These are phyloP conservation scores for Acanthaster planci DNA, from an alignment of 35 echinoderm and acorn worm species.

Conservation along the genomic window DNA sequence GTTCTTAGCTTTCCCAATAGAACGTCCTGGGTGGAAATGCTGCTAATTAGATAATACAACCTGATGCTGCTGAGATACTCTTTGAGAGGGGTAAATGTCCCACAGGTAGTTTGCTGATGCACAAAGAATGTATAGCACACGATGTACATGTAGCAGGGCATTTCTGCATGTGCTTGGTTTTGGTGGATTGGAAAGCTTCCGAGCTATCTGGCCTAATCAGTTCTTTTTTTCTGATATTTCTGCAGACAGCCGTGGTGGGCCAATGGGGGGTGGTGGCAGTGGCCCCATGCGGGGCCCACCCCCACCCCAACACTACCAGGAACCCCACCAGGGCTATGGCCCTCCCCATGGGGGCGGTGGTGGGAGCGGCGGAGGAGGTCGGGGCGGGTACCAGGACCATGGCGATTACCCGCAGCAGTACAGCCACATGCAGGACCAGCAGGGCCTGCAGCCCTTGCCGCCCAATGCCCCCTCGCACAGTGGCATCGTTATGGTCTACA, in stretches of 20 bases:
- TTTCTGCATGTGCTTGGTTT: not conserved
- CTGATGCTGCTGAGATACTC: too few relatives aligned
- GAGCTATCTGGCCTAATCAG: not conserved
- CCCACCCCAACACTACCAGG: constrained; percentile 48
- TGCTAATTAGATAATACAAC: too few relatives aligned
- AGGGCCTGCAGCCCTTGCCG: constrained; percentile 68
- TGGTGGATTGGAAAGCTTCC: not conserved
- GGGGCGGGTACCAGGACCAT: constrained; percentile 42
- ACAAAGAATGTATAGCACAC: too few relatives aligned
- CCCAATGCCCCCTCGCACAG: constrained; percentile 58
- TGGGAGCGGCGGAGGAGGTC: constrained; percentile 30
- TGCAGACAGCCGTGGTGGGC: constrained; percentile 12
- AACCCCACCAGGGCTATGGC: constrained; percentile 51
- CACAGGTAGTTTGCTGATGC: too few relatives aligned
- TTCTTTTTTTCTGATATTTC: not conserved
- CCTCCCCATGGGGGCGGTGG: constrained; percentile 29
- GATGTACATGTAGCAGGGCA: too few relatives aligned
- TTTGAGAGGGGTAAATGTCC: too few relatives aligned
- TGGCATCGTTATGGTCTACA: constrained; percentile 93
- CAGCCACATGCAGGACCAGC: constrained; percentile 62
- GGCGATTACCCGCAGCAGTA: constrained; percentile 57
- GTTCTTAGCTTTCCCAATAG: too few relatives aligned
- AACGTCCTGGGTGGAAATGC: too few relatives aligned
- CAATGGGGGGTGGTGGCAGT: constrained; percentile 37
- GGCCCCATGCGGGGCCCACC: constrained; percentile 30